Conservation (phyloP, 2,113 vertebrate genomes). For the Anguilla japonica region DNA sequence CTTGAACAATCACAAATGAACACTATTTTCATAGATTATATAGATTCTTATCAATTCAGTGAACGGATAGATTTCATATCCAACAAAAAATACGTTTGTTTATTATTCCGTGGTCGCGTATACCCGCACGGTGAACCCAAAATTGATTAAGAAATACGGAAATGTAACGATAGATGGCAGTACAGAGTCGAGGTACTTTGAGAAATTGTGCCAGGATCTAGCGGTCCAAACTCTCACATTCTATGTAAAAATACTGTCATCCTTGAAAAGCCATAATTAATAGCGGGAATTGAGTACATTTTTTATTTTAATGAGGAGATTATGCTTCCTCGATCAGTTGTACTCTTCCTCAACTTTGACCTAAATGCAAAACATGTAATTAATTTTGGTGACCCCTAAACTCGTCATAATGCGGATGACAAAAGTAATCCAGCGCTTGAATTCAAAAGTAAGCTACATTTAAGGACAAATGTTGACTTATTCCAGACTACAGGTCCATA, state of each 20-base stretch:
- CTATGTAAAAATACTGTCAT: neutral
- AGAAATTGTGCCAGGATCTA: neutral
- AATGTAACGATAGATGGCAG: conserved; percentile 29
- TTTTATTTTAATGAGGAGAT: neutral
- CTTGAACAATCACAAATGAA: neutral
- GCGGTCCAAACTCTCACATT: neutral
- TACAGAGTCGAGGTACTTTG: conserved; percentile 15
- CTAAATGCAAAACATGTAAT: too few species aligned
- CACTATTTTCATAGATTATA: too few species aligned
- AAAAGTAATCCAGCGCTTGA: too few species aligned
- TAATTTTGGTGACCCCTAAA: too few species aligned
- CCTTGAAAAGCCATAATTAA: neutral
- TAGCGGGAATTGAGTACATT: neutral
- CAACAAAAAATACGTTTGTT: neutral
- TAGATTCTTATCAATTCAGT: too few species aligned
- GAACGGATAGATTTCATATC: too few species aligned
- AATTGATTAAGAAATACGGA: neutral
- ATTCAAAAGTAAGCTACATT: too few species aligned
- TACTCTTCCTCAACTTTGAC: neutral
- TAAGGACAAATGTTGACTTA: too few species aligned
- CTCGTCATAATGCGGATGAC: too few species aligned
- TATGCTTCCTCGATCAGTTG: neutral
- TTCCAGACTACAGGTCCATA: too few species aligned
- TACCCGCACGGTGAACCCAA: neutral
- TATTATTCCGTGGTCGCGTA: neutral